Evolutionary conservation across 2,888 invertebrate genomes (phyloP).

Genomic region (Dinocampus coccinellae): DNA sequence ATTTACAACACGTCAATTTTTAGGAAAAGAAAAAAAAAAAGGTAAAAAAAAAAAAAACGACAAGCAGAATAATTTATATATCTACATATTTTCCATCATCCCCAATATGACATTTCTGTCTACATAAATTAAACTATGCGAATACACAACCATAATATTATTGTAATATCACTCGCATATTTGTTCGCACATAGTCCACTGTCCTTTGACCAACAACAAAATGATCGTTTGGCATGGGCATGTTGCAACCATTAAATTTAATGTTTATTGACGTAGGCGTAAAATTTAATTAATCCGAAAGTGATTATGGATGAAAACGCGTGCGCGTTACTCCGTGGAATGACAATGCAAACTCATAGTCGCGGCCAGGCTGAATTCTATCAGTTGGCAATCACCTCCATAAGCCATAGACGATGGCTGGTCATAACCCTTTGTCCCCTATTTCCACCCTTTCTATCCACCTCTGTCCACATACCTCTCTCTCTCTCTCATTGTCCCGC

Average conservation of each 20-base stretch:
- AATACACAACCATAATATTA: conserved; percentile 27
- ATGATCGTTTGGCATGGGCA: conserved; percentile 45
- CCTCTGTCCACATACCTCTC: no score
- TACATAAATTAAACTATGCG: background rate
- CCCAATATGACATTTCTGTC: background rate
- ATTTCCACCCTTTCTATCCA: no score
- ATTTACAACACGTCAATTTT: conserved; percentile 35
- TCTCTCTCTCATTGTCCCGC: conserved; percentile 22
- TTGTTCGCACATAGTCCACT: background rate
- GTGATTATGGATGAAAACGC: conserved; percentile 67
- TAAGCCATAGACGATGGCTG: conserved; percentile 62
- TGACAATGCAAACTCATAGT: conserved; percentile 44
- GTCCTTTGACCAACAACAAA: background rate
- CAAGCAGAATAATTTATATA: conserved; percentile 35
- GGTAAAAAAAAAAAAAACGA: conserved; percentile 20
- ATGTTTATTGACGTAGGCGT: conserved; percentile 66
- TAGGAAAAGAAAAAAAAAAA: conserved; percentile 31
- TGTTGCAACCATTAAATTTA: conserved; percentile 65
- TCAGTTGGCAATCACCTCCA: conserved; percentile 65
- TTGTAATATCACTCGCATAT: conserved; percentile 8
- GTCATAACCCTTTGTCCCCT: conserved; percentile 61
- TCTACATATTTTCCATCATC: background rate
- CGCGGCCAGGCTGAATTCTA: conserved; percentile 61
- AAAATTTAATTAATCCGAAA: conserved; percentile 70
- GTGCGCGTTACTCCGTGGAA: conserved; percentile 3